Base-by-base conservation (phyloP, 2,888 invertebrate species). In the Euzetes globulus region DNA sequence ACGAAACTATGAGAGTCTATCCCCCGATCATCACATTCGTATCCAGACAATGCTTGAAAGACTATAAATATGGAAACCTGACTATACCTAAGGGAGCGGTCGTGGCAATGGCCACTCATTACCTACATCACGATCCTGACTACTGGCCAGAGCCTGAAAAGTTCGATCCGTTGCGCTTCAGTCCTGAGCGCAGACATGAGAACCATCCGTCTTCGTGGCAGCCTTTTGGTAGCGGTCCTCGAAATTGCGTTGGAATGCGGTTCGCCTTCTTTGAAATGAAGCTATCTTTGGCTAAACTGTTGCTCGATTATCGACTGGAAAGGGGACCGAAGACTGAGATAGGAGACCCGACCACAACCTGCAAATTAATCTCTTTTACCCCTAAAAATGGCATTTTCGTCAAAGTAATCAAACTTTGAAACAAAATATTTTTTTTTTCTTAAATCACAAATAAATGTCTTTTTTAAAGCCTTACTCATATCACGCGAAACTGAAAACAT, bases 81-180 rank as follows among this genome's bases (percentile, higher is more conserved):
- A 77, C 73, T 13, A 75, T 80, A 33, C 80, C 80, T 1, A 77
- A 78, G 72, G 77, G 75, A 22, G 74, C 77, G n/a, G 72, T 71
- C 11, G 77, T 80, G 6, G 65, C 76, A 41, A 77, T 78, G 7
- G 79, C 80, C 1, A 74, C 78, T 9, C 78, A 79, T 78, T 75
- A 78, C 29, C 76, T 80, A 9, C 80, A 80, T 71, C 78, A 78
- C 52, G 78, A 80, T 72, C 78, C 78, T 0, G 70, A 78, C 7
- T 58, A 77, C 6, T 80, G 80, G 79, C 78, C 78, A 7, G 78
- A 79, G n/a, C 79, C 79, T 7, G 77, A 78, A 65, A 74, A 74
- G 19, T 80, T 80, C 52, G 77, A 79, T 63, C 80, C 80, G 0
- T 77, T 79, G 0, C 76, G 80, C 52, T 80, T 79, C 45, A 72